Evolutionary conservation across 1,140 invertebrate species (phyloP), one percentile per base, ranked within the genome.

Genomic region (Orchesella cincta): DNA sequence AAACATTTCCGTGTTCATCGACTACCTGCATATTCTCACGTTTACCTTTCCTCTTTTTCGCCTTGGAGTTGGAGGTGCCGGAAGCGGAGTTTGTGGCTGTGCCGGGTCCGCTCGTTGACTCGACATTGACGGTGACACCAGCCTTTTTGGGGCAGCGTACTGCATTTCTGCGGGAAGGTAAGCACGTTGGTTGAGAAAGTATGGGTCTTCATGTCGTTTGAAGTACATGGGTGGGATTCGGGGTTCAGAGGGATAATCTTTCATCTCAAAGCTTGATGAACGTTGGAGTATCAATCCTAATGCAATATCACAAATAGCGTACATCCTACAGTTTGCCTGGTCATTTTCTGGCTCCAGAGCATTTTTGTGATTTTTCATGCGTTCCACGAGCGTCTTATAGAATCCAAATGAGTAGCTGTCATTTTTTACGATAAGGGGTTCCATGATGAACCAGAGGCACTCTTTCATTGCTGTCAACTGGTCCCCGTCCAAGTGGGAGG

Each of bases 341-440:
- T 94, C 92, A 84, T 96, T 93, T 26, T 92, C 91, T 67, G 93
- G 90, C 76, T 90, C 90, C n/a, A 94, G 85, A 14, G 93, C 92
- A 85, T 97, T 95, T 85, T 95, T 95, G 83, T 95, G 94, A 84
- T 93, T 93, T 84, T 96, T 96, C 90, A 95, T 95, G 82, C 92
- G 89, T 83, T 98, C 95, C 67, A 98, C 90, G 23, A 98, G 89
- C 82, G 92, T 92, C 89, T 96, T 95, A 84, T 97, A 98, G 87
- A 98, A 98, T n/a, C 93, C 91, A 86, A 94, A 96, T 83, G 93
- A 97, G 85, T 97, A 98, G 83, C 93, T 93, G 83, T 98, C 96
- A 83, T 94, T 96, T 85, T 95, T 95, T 0, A 90, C 92, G 77
- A 98, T 95, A 1, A 98, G 88, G 5, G 96, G 95, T 85, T 98